Percentiles rank a stretch among this genome's conserved stretches.
Evolutionary conservation across 2,797 vertebrate species (phyloP).

Genomic region (Schizothorax lantsangensis): DNA sequence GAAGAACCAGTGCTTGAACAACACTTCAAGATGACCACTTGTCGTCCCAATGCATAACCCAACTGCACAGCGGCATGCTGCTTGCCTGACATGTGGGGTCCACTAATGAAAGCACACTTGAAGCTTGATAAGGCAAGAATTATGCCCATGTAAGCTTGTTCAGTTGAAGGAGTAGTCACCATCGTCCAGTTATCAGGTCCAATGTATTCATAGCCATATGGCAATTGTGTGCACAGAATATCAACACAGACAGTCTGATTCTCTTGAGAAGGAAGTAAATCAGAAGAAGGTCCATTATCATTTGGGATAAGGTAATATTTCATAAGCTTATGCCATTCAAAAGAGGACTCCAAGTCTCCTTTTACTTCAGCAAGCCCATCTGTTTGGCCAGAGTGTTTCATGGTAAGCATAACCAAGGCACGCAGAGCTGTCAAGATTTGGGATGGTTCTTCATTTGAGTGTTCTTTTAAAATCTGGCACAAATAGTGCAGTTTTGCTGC

Average conservation of each 20-base stretch:
- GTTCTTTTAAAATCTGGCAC: slow-evolving; percentile 65
- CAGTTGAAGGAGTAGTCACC: slow-evolving; percentile 77
- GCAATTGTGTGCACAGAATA: slow-evolving; percentile 74
- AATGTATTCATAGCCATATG: slow-evolving; percentile 85
- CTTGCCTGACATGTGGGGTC: slow-evolving; percentile 79
- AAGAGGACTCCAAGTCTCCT: slow-evolving; percentile 73
- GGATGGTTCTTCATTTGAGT: slow-evolving; percentile 52
- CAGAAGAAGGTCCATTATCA: slow-evolving; percentile 44
- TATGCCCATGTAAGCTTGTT: slow-evolving; percentile 78
- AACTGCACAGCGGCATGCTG: slow-evolving; percentile 72
- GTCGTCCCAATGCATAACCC: slow-evolving; percentile 80
- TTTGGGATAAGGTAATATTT: slow-evolving; percentile 77
- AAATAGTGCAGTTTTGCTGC: slow-evolving; percentile 74
- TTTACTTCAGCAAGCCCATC: slow-evolving; percentile 71
- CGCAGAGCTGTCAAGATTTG: slow-evolving; percentile 65
- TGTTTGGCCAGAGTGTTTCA: slow-evolving; percentile 78
- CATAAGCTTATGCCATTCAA: slow-evolving; percentile 85
- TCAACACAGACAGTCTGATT: slow-evolving; percentile 74
- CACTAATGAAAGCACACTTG: slow-evolving; percentile 80
- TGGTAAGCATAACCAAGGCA: slow-evolving; percentile 74
- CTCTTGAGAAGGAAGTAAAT: background rate
- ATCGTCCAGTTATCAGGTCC: slow-evolving; percentile 76
- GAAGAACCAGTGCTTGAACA: slow-evolving; percentile 61
- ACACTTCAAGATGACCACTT: slow-evolving; percentile 79
- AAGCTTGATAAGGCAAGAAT: slow-evolving; percentile 81